Evolutionary conservation across 2,888 invertebrate species (phyloP).

Genomic region (Philaethria dido): DNA sequence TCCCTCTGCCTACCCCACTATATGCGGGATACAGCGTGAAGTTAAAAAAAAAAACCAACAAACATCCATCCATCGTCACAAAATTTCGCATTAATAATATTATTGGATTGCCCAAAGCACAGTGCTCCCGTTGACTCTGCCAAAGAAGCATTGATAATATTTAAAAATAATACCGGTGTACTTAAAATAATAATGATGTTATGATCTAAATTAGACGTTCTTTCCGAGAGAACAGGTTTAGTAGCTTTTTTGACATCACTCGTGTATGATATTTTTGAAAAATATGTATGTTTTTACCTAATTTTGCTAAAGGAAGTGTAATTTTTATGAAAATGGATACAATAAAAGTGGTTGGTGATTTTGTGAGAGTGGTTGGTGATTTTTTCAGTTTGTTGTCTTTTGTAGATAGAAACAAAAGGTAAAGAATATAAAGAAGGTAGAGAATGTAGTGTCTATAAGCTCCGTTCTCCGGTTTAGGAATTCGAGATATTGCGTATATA

Average conservation of each 20-base stretch:
- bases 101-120: background rate
- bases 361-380: slow-evolving; percentile 73
- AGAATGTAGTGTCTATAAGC: no score
- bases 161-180: slow-evolving; percentile 27
- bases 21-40: background rate
- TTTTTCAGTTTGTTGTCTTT: slow-evolving; percentile 57
- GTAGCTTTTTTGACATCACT: slow-evolving; percentile 12
- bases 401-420: no score
- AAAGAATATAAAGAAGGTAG: no score
- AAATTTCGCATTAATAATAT: no score
- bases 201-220: slow-evolving; percentile 10
- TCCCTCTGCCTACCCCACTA: no score
- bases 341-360: slow-evolving; percentile 74
- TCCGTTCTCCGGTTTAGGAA: no score
- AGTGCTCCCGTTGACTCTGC: background rate
- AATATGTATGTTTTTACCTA: background rate
- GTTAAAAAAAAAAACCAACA: no score
- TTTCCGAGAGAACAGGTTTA: background rate
- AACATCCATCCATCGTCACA: no score
- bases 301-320: background rate
- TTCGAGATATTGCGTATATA: no score
- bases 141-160: slow-evolving; percentile 16
- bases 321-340: slow-evolving; percentile 62
- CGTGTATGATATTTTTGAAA: background rate
- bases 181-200: slow-evolving; percentile 33